Evolutionary conservation across 2,113 vertebrate species (phyloP).

Genomic region (Acrocephalus arundinaceus): DNA sequence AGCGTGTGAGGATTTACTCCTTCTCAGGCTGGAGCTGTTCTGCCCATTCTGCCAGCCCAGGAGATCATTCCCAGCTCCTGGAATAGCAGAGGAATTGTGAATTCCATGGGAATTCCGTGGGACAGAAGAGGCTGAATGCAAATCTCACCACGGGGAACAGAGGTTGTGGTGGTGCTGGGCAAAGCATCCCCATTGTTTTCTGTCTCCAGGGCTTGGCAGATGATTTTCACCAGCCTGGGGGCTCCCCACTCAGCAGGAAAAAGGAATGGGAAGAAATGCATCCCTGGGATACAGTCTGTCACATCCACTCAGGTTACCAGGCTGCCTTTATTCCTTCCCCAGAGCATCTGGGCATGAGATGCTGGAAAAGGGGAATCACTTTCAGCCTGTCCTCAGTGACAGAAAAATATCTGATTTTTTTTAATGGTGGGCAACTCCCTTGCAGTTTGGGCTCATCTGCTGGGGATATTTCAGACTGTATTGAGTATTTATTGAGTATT

Average conservation of each 20-base stretch:
- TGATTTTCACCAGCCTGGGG: not conserved
- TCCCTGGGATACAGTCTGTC: not conserved
- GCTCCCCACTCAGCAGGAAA: not conserved
- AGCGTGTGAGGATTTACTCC: not conserved
- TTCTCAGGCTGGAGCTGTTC: not conserved
- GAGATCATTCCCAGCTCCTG: not conserved
- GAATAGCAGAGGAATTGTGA: not conserved
- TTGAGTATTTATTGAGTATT: too few species aligned
- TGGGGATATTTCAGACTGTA: too few species aligned
- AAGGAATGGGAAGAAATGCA: not conserved
- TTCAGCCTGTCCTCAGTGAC: too few species aligned
- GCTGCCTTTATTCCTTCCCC: not conserved
- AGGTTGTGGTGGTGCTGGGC: not conserved
- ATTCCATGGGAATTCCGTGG: too few species aligned
- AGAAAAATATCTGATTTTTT: too few species aligned
- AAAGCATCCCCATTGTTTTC: not conserved
- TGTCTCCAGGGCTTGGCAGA: not conserved
- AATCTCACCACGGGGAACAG: not conserved
- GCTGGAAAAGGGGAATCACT: too few species aligned
- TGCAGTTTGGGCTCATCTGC: too few species aligned
- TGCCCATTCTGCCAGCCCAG: not conserved
- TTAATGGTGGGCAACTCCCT: too few species aligned
- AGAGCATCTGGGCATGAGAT: not conserved
- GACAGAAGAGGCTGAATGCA: not conserved
- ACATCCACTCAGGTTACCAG: not conserved